These are phyloP conservation scores for Vulpes ferrilata DNA, from an alignment of 2,113 vertebrate species.

Conservation along the genomic window DNA sequence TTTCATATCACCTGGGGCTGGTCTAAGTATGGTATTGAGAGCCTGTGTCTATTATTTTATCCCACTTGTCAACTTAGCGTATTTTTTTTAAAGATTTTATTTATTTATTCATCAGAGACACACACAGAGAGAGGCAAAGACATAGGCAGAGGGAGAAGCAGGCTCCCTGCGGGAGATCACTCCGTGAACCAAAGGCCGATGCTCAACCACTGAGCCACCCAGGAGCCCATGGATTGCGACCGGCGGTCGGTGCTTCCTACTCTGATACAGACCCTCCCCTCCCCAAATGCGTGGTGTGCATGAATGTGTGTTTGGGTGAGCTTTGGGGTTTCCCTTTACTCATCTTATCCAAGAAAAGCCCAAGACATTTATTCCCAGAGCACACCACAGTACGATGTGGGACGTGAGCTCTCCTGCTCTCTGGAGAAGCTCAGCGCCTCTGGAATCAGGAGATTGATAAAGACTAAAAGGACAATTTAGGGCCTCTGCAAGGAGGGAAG, in stretches of 20 bases:
- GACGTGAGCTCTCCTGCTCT: not conserved
- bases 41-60: not conserved
- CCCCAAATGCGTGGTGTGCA: not conserved
- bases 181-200: no score
- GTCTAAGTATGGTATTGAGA: not conserved
- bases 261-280: not conserved
- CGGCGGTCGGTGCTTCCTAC: no score
- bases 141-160: no score
- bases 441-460: not conserved
- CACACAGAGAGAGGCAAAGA: no score
- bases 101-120: no score
- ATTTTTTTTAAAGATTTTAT: no score
- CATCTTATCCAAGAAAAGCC: not conserved
- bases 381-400: fast-evolving
- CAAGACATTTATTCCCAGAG: not conserved
- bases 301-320: not conserved
- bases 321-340: not conserved
- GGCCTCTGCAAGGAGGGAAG: not conserved
- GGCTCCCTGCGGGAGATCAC: no score
- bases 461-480: not conserved
- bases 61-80: not conserved
- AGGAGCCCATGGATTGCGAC: not conserved
- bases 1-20: not conserved
- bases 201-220: no score
- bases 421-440: not conserved